Conservation (phyloP, 2,888 invertebrate genomes). For the Archips crataeganus region DNA sequence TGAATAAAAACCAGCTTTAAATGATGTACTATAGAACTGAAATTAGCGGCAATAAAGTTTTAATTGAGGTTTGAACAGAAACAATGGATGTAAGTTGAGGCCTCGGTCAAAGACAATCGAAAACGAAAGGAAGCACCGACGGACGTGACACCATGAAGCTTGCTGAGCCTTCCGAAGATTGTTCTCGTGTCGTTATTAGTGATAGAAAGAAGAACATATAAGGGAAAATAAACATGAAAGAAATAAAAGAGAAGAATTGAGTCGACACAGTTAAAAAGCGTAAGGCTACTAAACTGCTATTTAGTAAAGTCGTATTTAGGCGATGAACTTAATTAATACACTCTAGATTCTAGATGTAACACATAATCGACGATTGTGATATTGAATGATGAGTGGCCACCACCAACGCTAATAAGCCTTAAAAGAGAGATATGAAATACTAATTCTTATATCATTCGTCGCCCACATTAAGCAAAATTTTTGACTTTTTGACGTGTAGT, state of each 20-base stretch:
- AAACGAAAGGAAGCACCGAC: slow-evolving; percentile 77
- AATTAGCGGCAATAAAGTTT: slow-evolving; percentile 42
- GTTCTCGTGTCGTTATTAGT: slow-evolving; percentile 15
- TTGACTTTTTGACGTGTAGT: neutral
- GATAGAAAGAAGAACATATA: neutral
- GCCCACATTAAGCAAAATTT: neutral
- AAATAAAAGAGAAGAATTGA: neutral
- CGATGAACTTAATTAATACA: neutral
- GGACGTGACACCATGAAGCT: slow-evolving; percentile 69
- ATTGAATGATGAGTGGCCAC: neutral
- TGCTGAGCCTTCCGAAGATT: slow-evolving; percentile 39
- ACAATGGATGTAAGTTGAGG: slow-evolving; percentile 73
- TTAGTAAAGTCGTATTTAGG: neutral
- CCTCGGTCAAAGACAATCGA: slow-evolving; percentile 82
- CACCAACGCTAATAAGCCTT: neutral
- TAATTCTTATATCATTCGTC: neutral
- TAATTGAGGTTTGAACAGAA: slow-evolving; percentile 55
- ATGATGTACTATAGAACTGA: slow-evolving; percentile 33
- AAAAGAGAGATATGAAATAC: neutral
- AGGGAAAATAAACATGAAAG: neutral
- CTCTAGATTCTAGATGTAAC: neutral
- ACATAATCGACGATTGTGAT: neutral
- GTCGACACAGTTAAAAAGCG: neutral
- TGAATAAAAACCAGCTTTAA: slow-evolving; percentile 17
- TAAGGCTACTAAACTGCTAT: neutral